A percentile compares a stretch with the other conserved stretches of the same genome.
phyloP scores from a whole-genome alignment of 1,140 invertebrate species.

The Copidosoma floridanum region DNA sequence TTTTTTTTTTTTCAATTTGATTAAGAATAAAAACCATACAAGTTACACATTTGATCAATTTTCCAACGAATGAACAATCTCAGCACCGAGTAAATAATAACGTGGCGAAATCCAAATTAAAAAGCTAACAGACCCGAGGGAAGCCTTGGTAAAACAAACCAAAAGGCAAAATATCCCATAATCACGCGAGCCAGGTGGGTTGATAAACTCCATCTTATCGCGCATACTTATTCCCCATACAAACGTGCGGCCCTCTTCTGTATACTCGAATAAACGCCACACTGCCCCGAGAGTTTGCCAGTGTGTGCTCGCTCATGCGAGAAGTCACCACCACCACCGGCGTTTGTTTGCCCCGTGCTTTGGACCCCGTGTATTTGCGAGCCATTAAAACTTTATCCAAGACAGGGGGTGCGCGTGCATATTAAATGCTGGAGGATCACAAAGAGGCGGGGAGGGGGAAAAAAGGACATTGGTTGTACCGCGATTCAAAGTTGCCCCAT shows the following conservation, averaged over 20 bases:
- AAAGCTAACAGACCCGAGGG: no score
- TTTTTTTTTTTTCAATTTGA: no score
- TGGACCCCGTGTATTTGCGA: slow-evolving; percentile 24
- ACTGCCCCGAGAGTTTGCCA: no score
- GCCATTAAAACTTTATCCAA: slow-evolving; percentile 32
- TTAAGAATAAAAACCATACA: no score
- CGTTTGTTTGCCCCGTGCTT: slow-evolving; percentile 23
- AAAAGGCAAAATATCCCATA: no score
- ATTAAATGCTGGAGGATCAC: neutral
- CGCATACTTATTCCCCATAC: slow-evolving; percentile 2
- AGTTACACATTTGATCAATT: no score
- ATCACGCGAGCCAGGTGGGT: no score
- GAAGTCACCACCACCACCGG: slow-evolving; percentile 4
- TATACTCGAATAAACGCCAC: neutral
- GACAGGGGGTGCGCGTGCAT: neutral
- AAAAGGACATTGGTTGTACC: neutral
- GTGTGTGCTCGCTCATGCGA: slow-evolving; percentile 3
- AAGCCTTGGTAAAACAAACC: no score
- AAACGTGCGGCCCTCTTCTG: neutral
- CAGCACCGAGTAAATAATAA: no score
- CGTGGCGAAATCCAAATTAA: no score
- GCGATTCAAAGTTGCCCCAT: slow-evolving; percentile 7
- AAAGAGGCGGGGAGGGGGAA: neutral
- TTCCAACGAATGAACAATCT: no score
- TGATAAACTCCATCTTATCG: slow-evolving; percentile 3